A percentile compares a stretch with the other conserved stretches of the same genome.
Evolutionary conservation across 1,140 invertebrate species (phyloP).

Genomic region (Mercenaria mercenaria): DNA sequence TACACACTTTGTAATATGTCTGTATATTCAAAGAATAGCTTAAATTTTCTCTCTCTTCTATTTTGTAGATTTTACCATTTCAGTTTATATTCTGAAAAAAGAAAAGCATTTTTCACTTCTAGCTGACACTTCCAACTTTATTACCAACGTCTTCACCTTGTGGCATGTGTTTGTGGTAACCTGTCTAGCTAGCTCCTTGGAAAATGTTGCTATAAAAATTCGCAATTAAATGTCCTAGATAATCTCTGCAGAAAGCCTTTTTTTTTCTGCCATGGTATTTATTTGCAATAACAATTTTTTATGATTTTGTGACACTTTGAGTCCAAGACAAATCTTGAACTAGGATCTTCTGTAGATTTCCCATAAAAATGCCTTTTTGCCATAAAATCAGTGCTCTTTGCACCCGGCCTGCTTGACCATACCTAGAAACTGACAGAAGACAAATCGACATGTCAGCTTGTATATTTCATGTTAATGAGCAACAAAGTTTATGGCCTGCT

Average conservation of each 20-base stretch:
- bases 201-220: neutral
- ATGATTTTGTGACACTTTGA: slow-evolving; percentile 9
- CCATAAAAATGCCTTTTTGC: slow-evolving; percentile 55
- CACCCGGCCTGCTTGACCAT: slow-evolving; percentile 18
- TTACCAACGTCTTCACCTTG: neutral
- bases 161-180: neutral
- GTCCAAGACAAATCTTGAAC: neutral
- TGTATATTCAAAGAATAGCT: too few relatives aligned
- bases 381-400: slow-evolving; percentile 53
- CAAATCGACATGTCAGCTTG: slow-evolving; percentile 33
- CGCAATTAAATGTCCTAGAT: neutral
- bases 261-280: neutral
- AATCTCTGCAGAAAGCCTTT: neutral
- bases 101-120: too few relatives aligned
- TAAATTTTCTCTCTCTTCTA: too few relatives aligned
- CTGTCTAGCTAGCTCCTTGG: neutral
- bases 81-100: too few relatives aligned
- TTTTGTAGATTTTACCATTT: too few relatives aligned
- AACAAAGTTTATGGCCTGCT: neutral
- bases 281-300: slow-evolving; percentile 15
- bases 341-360: slow-evolving; percentile 24
- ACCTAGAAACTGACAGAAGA: slow-evolving; percentile 1
- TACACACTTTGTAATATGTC: too few relatives aligned
- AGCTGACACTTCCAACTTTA: too few relatives aligned
- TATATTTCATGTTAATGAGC: slow-evolving; percentile 24